Base-by-base conservation (phyloP, 2,888 invertebrate species). In the Mamestra brassicae region DNA sequence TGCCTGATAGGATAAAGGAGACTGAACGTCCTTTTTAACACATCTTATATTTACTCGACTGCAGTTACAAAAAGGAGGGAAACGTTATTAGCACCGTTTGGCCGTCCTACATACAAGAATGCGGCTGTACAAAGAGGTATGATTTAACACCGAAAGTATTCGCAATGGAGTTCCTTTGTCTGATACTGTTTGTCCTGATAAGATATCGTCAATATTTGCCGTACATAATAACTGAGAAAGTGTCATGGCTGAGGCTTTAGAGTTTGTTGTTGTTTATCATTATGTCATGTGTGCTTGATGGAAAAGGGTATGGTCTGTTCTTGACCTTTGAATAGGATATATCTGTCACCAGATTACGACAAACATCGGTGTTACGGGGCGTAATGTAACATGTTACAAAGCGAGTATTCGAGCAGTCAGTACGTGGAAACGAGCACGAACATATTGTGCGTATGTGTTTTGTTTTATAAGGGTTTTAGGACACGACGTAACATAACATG, bases 101-200 rank as follows among this genome's bases (percentile, higher is more conserved):
- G n/a, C 47, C 55, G 54, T 50, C 63, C 74, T 54, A 73, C 67
- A 63, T 63, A n/a, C 58, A 84, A 71, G 74, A 87, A 86, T 87
- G 88, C 82, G 80, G 73, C n/a, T 69, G 65, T 64, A 81, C 85
- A 86, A 88, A 86, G 72, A 74, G 8, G 71, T 70, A 78, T 85
- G 85, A 88, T 78, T 76, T 81, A 86, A 88, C 64, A 76, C 61
- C 38, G 13, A 67, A 86, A 76, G 70, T 78, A 87, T 88, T 85
- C 71, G 73, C 74, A 17, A 26, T 62, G 38, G 50, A 71, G 55
- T 69, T 78, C 66, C 83, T 85, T 88, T 86, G 87, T 88, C 63
- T 70, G 72, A 71, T 76, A 54, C 0, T 71, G 69, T 76, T 63
- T 60, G 52, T 4, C 0, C 54, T 71, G 87, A 88, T 86, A 88